These are phyloP conservation scores for Aegotheles bennettii DNA, from an alignment of 2,113 vertebrate genomes.

Conservation along the genomic window DNA sequence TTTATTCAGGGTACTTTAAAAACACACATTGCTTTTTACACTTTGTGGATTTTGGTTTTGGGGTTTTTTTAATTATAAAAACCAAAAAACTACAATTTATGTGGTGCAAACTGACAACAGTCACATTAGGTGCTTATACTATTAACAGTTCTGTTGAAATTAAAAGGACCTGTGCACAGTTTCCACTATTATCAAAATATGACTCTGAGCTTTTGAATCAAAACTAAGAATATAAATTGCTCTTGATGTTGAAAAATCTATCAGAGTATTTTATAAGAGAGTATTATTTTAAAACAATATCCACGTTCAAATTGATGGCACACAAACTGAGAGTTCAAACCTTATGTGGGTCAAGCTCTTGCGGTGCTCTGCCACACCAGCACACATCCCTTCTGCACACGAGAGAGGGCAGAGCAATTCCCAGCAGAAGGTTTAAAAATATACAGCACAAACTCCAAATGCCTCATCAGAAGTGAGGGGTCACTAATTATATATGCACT, in stretches of 20 bases:
- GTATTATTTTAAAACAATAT: not conserved
- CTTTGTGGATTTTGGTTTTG: not conserved
- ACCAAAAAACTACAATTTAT: not conserved
- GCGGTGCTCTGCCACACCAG: not conserved
- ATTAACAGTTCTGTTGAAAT: not conserved
- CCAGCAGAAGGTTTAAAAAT: not conserved
- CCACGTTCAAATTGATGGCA: not conserved
- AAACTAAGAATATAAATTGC: not conserved
- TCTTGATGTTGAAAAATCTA: not conserved
- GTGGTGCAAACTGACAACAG: not conserved
- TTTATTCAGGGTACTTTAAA: not conserved
- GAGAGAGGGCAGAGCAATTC: not conserved
- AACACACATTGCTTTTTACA: not conserved
- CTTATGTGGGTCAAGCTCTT: fast-evolving
- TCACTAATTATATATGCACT: not conserved
- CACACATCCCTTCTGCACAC: not conserved
- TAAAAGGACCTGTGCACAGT: not conserved
- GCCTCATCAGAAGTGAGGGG: not conserved
- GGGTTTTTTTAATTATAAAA: not conserved
- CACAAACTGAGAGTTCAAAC: not conserved
- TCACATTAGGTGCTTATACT: not conserved
- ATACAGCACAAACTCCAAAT: not conserved
- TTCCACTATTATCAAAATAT: not conserved
- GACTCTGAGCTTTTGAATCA: not conserved
- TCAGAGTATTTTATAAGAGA: not conserved